These are phyloP conservation scores for Micoletzkya japonica DNA, from an alignment of 2,888 invertebrate species.

Conservation along the genomic window DNA sequence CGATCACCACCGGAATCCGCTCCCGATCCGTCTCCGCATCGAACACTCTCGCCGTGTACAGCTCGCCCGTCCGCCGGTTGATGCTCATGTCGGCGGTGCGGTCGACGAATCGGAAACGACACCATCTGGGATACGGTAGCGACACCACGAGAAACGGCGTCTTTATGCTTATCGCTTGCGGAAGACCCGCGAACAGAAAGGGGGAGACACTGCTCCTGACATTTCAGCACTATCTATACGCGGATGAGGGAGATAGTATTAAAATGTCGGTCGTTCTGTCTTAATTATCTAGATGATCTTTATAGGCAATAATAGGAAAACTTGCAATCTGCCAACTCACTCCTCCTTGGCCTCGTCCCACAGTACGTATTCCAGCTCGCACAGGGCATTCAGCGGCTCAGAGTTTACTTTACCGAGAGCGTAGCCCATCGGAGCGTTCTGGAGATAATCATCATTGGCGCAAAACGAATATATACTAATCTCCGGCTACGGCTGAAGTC, in stretches of 20 bases:
- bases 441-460: neutral
- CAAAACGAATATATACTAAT: neutral
- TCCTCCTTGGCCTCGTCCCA: slow-evolving; percentile 8
- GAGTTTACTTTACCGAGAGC: slow-evolving; percentile 19
- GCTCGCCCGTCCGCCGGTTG: slow-evolving; percentile 12
- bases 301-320: too few relatives aligned
- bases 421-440: slow-evolving; percentile 7
- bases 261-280: too few relatives aligned
- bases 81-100: slow-evolving; percentile 8
- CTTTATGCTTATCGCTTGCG: neutral
- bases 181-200: neutral
- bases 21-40: slow-evolving; percentile 4
- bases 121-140: too few relatives aligned
- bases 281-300: too few relatives aligned
- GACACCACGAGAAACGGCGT: too few relatives aligned
- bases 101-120: slow-evolving; percentile 5
- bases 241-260: neutral
- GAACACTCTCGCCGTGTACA: neutral
- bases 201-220: neutral
- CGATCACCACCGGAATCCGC: slow-evolving; percentile 21
- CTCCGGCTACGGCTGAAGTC: neutral
- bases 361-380: slow-evolving; percentile 12
- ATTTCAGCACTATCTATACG: neutral
- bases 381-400: slow-evolving; percentile 1
- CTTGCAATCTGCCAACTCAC: slow-evolving; percentile 13